Evolutionary conservation across 1,140 invertebrate species (phyloP).

Genomic region (Heliconius congener): DNA sequence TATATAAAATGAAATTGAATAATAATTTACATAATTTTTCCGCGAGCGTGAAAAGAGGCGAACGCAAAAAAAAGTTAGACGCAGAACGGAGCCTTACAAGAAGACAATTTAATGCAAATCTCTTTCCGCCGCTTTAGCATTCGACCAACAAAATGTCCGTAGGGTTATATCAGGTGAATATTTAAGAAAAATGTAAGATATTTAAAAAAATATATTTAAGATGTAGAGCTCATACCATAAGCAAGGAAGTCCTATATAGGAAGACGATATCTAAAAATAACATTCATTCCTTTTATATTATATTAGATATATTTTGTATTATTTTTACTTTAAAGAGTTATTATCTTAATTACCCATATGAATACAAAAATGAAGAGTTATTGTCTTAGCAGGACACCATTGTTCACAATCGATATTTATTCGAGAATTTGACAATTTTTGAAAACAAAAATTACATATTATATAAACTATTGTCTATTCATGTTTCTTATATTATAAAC

Average conservation of each 20-base stretch:
- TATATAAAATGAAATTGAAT: conserved; percentile 38
- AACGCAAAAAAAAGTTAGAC: conserved; percentile 36
- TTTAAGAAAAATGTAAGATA: background rate
- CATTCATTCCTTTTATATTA: no score
- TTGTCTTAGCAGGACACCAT: no score
- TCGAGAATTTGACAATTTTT: no score
- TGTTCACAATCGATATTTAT: no score
- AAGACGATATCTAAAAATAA: no score
- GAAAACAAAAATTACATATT: no score
- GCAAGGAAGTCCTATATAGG: no score
- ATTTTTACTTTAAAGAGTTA: no score
- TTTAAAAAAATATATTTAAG: background rate
- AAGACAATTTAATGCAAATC: conserved; percentile 76
- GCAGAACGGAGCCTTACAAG: conserved; percentile 52
- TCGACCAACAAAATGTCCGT: conserved; percentile 56
- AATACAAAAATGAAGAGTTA: no score
- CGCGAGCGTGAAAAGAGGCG: conserved; percentile 32
- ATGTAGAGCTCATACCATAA: no score
- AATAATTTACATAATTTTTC: conserved; percentile 40
- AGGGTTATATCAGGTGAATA: conserved; percentile 34
- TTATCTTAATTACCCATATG: no score
- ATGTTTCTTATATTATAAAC: background rate
- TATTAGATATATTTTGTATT: no score
- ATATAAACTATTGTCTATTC: background rate
- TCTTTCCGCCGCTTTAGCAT: conserved; percentile 71